phyloP scores from a whole-genome alignment of 2,113 vertebrate species.

The Oceanites oceanicus region DNA sequence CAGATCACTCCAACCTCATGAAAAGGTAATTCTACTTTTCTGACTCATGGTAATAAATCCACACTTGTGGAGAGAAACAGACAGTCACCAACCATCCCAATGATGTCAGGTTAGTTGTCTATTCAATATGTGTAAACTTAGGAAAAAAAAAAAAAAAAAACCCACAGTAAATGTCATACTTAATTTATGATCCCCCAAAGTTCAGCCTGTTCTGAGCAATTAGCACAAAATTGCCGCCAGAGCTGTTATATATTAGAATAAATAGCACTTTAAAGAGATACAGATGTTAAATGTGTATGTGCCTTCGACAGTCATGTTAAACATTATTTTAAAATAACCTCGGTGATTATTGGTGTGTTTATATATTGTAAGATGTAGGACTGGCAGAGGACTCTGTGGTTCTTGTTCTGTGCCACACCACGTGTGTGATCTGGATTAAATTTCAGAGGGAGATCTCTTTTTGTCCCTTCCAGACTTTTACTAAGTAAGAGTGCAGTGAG shows the following conservation, averaged over 20 bases:
- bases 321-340: constrained; percentile 47
- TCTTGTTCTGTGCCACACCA: not conserved
- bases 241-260: constrained; percentile 17
- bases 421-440: not conserved
- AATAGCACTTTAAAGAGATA: constrained; percentile 48
- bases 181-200: constrained; percentile 6
- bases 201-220: constrained; percentile 51
- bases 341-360: not conserved
- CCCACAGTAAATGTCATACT: not conserved
- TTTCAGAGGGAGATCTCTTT: not conserved
- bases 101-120: constrained; percentile 46
- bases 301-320: constrained; percentile 7
- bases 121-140: not conserved
- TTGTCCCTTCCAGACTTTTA: not conserved
- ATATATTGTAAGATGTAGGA: not conserved
- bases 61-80: constrained; percentile 20
- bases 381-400: not conserved
- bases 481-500: not conserved
- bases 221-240: constrained; percentile 49
- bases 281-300: constrained; percentile 41
- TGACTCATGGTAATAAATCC: constrained; percentile 65
- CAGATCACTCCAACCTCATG: constrained; percentile 39
- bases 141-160: not conserved
- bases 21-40: constrained; percentile 67
- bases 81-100: not conserved